Percentiles rank a stretch among this genome's conserved stretches.
phyloP scores from a whole-genome alignment of 1,140 invertebrate species.

The Drosophila sucinea region DNA sequence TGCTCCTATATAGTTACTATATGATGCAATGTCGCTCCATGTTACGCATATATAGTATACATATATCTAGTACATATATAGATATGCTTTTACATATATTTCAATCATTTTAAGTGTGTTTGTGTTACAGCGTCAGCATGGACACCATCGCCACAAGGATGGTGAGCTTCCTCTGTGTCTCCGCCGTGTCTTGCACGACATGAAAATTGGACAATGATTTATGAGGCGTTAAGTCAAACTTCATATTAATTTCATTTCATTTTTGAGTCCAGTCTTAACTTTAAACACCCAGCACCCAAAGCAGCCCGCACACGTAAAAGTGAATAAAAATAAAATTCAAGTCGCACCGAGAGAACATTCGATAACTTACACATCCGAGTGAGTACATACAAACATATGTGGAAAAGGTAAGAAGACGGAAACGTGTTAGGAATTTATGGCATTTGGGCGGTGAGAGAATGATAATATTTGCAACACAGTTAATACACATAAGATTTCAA shows the following conservation, averaged over 20 bases:
- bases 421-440: constrained; percentile 65
- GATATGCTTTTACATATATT: constrained; percentile 65
- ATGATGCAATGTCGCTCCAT: constrained; percentile 55
- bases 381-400: background rate
- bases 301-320: constrained; percentile 35
- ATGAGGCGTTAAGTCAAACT: constrained; percentile 80
- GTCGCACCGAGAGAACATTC: constrained; percentile 38
- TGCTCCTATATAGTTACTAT: constrained; percentile 33
- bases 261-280: constrained; percentile 60
- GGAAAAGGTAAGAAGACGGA: constrained; percentile 35
- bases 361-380: constrained; percentile 26
- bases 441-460: background rate
- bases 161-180: constrained; percentile 20
- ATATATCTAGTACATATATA: background rate
- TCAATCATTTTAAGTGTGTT: constrained; percentile 79
- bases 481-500: background rate
- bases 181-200: constrained; percentile 11
- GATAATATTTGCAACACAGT: background rate
- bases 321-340: constrained; percentile 38
- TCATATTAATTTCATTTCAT: constrained; percentile 79
- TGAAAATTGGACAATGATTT: constrained; percentile 80
- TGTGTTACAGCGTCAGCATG: constrained; percentile 67
- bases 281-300: constrained; percentile 43
- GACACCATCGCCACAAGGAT: constrained; percentile 53
- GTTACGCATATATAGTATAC: constrained; percentile 62